These are phyloP conservation scores for Salvator merianae DNA, from an alignment of 2,113 vertebrate genomes.

Conservation along the genomic window DNA sequence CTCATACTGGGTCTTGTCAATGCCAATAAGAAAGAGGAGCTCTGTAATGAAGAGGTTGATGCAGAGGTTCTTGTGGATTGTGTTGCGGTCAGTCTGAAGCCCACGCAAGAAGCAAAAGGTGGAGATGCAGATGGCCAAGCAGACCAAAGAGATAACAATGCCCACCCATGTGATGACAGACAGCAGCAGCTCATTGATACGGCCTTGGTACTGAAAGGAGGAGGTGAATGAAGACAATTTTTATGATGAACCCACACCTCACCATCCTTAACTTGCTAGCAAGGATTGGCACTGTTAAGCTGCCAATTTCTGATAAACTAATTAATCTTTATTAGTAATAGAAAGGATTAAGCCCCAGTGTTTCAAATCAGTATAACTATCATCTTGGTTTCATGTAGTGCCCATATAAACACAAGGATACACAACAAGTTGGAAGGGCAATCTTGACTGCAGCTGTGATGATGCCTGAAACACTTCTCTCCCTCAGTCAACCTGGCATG, in stretches of 20 bases:
- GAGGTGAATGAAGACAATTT: background rate
- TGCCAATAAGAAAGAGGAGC: slow-evolving; percentile 94
- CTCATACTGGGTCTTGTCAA: slow-evolving; percentile 94
- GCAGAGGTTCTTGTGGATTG: slow-evolving; percentile 97
- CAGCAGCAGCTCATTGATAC: slow-evolving; percentile 89
- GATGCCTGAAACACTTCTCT: background rate
- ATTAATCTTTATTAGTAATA: background rate
- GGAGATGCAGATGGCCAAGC: slow-evolving; percentile 93
- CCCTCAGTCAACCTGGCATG: background rate
- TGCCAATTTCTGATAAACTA: background rate
- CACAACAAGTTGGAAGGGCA: background rate
- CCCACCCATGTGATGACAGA: slow-evolving; percentile 96
- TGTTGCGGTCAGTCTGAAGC: slow-evolving; percentile 92
- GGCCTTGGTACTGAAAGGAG: slow-evolving; percentile 80
- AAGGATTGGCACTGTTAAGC: background rate
- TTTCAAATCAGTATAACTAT: background rate
- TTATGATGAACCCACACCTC: background rate
- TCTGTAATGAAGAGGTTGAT: slow-evolving; percentile 95
- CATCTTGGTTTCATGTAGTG: background rate
- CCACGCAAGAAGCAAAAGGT: slow-evolving; percentile 96
- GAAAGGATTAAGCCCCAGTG: background rate
- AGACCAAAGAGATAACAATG: slow-evolving; percentile 92
- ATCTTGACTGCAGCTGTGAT: background rate
- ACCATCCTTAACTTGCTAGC: background rate
- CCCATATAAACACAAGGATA: background rate